These are phyloP conservation scores for Brenthis daphne DNA, from an alignment of 2,888 invertebrate species.

Conservation along the genomic window DNA sequence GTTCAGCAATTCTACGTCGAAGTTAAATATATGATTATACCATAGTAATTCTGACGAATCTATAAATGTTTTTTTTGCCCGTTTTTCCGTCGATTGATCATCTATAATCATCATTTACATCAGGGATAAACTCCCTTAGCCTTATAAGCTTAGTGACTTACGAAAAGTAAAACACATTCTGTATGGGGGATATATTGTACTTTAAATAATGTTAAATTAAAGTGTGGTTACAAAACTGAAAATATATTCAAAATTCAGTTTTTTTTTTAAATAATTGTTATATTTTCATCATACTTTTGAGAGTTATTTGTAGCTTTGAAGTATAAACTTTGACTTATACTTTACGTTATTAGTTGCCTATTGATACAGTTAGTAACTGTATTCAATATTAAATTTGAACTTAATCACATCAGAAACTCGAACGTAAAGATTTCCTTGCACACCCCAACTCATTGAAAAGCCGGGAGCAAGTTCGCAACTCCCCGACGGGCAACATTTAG, in stretches of 20 bases:
- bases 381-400: slow-evolving; percentile 18
- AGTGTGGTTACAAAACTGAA: no score
- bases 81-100: neutral
- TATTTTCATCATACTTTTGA: no score
- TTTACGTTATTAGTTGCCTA: slow-evolving; percentile 4
- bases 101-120: neutral
- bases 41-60: neutral
- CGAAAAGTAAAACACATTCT: no score
- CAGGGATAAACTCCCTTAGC: no score
- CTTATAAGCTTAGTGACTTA: no score
- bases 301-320: no score
- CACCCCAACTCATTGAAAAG: slow-evolving; percentile 33
- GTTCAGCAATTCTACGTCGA: neutral
- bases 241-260: no score
- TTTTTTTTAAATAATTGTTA: no score
- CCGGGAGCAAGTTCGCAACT: slow-evolving; percentile 37
- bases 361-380: slow-evolving; percentile 11
- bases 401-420: slow-evolving; percentile 25
- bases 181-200: no score
- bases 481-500: slow-evolving; percentile 65
- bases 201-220: no score
- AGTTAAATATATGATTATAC: neutral
- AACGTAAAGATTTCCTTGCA: slow-evolving; percentile 28
- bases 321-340: neutral
- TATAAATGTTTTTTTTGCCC: neutral